These are phyloP conservation scores for Ectemnius continuus DNA, from an alignment of 2,888 invertebrate species.

Conservation along the genomic window DNA sequence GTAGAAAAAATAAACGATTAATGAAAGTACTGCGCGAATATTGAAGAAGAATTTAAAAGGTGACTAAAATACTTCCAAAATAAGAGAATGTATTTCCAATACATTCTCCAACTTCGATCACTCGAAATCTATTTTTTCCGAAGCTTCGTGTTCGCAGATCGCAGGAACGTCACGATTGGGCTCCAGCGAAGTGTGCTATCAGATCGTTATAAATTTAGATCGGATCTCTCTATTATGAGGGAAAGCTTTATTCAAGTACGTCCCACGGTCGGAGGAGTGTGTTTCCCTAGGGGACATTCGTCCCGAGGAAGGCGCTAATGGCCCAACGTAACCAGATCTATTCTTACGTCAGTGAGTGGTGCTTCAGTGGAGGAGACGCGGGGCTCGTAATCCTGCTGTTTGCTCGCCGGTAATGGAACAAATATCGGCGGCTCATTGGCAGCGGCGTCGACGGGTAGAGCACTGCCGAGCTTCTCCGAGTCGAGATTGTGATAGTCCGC, in stretches of 20 bases:
- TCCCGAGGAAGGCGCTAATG: not conserved
- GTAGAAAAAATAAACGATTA: too few species aligned
- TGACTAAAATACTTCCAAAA: too few species aligned
- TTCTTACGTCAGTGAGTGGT: slow-evolving; percentile 54
- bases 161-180: too few species aligned
- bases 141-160: too few species aligned
- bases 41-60: too few species aligned
- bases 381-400: slow-evolving; percentile 60
- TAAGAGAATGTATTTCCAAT: too few species aligned
- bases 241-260: not conserved
- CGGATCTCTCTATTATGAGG: not conserved
- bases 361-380: slow-evolving; percentile 50
- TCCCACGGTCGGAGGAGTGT: not conserved
- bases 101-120: too few species aligned
- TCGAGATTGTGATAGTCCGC: slow-evolving; percentile 35
- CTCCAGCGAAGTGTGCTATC: too few species aligned
- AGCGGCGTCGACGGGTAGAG: slow-evolving; percentile 16
- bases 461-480: slow-evolving; percentile 40
- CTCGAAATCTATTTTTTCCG: too few species aligned
- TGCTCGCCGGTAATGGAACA: slow-evolving; percentile 58
- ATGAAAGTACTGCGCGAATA: too few species aligned
- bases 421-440: slow-evolving; percentile 55
- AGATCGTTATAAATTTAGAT: too few species aligned
- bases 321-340: not conserved
- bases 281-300: not conserved